phyloP scores from a whole-genome alignment of 2,113 vertebrate species.

The Aplodontia rufa region DNA sequence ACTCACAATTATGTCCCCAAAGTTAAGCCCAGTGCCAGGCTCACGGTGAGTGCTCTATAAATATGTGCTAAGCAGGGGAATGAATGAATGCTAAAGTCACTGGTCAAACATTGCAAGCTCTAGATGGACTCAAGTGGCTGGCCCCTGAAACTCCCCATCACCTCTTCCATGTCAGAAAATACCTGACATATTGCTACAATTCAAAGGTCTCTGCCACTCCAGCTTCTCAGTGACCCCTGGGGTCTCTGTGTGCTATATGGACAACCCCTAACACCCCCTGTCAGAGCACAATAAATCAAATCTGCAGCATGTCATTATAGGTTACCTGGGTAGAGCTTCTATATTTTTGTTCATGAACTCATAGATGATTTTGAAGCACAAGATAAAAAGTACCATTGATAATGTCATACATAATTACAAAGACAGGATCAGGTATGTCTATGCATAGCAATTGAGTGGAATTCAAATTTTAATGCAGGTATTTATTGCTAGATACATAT shows the following conservation, averaged over 20 bases:
- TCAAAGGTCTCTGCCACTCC: not conserved
- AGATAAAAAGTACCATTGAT: not conserved
- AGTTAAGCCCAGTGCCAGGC: not conserved
- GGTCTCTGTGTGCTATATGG: not conserved
- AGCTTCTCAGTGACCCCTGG: not conserved
- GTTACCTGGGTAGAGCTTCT: not conserved
- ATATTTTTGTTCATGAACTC: constrained; percentile 34
- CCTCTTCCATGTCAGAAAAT: not conserved
- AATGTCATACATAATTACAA: not conserved
- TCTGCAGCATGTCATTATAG: not conserved
- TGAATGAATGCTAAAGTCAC: not conserved
- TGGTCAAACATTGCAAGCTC: not conserved
- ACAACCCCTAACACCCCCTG: not conserved
- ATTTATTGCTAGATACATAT: constrained; percentile 8
- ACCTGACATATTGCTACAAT: not conserved
- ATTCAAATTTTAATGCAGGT: not conserved
- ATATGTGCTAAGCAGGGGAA: not conserved
- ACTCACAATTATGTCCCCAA: not conserved
- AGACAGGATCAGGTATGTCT: not conserved
- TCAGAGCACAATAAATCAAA: not conserved
- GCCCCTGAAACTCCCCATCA: not conserved
- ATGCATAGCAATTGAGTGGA: not conserved
- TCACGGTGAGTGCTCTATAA: not conserved
- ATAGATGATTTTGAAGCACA: constrained; percentile 31
- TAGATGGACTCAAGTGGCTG: not conserved